Base-by-base conservation (phyloP, 2,888 invertebrate genomes). In the Mesoligia furuncula region DNA sequence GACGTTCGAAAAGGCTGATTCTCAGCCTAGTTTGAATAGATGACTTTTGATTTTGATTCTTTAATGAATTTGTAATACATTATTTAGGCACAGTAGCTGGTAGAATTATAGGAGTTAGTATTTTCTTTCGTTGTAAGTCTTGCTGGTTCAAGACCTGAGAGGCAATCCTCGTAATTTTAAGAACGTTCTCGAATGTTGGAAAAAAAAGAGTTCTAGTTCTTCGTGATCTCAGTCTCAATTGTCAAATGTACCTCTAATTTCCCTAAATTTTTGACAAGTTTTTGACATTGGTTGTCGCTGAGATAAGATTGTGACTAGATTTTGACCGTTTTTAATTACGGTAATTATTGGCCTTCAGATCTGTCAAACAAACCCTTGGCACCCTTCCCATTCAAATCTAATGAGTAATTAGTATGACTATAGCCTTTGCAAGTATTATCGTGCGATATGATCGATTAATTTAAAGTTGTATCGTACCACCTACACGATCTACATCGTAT, bases 401-500 rank as follows among this genome's bases (percentile, higher is more conserved):
- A 17, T 72, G 5, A 31, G 5, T 13, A 31, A 45, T 67, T 20
- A 17, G 4, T 69, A 20, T n/a, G 24, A 51, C 15, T 24, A 45
- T 5, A 48, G 20, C 17, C 17, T 71, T 51, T 31, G 45, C 45
- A 9, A 57, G 13, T 51, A 20, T 31, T 83, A 79, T 68, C 31
- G 20, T n/a, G 17, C 15, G 81, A 80, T 61, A 73, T 31, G 31
- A 81, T 73, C 73, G 27, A 84, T 65, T 27, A 24, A 39, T 54
- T 65, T 59, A n/a, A 31, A 65, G 48, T 72, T 51, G 54, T 78
- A 72, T 79, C 57, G 54, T 15, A 11, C 57, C 59, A 81, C 79
- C 73, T 81, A 82, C 62, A 79, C 62, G 54, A 59, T 81, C 39
- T 83, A 83, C 80, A 84, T 84, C 24, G 15, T 80, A 31, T 59